Percentiles rank a stretch among this genome's conserved stretches.
phyloP scores from a whole-genome alignment of 2,888 invertebrate genomes.

The Patella caerulea region DNA sequence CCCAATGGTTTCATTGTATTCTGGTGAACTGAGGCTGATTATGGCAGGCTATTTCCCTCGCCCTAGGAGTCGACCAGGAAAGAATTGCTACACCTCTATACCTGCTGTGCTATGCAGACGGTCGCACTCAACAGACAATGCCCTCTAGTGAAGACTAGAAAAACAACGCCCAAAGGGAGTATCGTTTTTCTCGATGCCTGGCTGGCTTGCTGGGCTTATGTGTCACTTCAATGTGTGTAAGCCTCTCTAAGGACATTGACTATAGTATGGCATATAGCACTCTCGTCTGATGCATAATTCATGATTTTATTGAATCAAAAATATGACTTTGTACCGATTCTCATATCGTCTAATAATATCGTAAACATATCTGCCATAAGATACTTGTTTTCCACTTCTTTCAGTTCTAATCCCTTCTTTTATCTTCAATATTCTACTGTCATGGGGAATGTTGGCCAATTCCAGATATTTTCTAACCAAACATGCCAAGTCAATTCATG shows the following conservation, averaged over 20 bases:
- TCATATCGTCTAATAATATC: too few species aligned
- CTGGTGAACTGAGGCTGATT: conserved; percentile 9
- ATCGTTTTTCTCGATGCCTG: conserved; percentile 26
- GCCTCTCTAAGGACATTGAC: conserved; percentile 18
- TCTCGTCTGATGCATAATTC: conserved; percentile 26
- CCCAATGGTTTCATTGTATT: conserved; percentile 5
- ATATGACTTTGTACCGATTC: conserved; percentile 8
- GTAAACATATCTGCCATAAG: too few species aligned
- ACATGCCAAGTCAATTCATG: too few species aligned
- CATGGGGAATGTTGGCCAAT: too few species aligned
- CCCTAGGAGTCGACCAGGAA: conserved; percentile 7
- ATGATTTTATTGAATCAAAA: conserved; percentile 31
- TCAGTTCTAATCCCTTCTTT: too few species aligned
- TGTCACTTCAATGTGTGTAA: conserved; percentile 20
- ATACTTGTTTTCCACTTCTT: too few species aligned
- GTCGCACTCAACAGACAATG: conserved; percentile 29
- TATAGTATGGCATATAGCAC: conserved; percentile 8
- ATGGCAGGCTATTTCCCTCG: conserved; percentile 18
- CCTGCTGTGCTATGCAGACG: conserved; percentile 22
- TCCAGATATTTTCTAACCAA: too few species aligned
- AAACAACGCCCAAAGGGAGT: conserved; percentile 23
- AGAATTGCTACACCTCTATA: conserved; percentile 21
- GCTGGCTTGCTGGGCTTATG: conserved; percentile 15
- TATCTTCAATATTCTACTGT: too few species aligned
- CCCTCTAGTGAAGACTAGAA: conserved; percentile 26